Base-by-base conservation (phyloP, 1,140 invertebrate genomes). In the Periplaneta americana region DNA sequence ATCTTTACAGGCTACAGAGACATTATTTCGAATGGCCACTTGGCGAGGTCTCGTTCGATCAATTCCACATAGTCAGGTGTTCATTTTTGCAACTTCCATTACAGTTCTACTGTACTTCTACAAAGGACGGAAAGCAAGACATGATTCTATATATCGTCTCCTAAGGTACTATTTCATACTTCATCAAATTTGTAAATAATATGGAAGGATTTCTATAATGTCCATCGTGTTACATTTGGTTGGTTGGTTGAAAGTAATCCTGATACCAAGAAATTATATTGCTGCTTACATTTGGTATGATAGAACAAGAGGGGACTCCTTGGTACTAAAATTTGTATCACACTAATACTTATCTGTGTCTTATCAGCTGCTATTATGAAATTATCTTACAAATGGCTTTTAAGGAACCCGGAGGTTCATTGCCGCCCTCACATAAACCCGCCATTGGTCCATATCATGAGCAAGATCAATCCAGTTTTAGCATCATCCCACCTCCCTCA, bases 21-120 rank as follows among this genome's bases (percentile, higher is more conserved):
- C 94, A 10, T 85, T 95, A 31, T 96, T 94, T 87, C 91, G 91
- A 83, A 96, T 96, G 94, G 89, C 91, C 5, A 89, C 92, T 36
- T 89, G 90, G 6, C 88, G 93, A 84, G 91, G 92, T 81, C 91
- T 91, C 82, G 88, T 94, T 32, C 89, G 86, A 18, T 90, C 91
- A 13, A 87, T 95, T 82, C 89, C 90, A 35, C 86, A 92, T 85
- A 95, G 94, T 32, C 92, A 95, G 87, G 90, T 92, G 48, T 88
- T 91, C 31, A 92, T 94, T 80, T 94, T 94, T 88, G 90, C 91
- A 9, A 81, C 85, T 15, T 92, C 92, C 76, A 90, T 92, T 84
- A 88, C 93, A 39, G 85, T 89, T 18, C 86, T 94, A 74, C 84
- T 94, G 2, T 92, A 92, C 82, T 90, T 91, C 34, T 93, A 89